phyloP scores from a whole-genome alignment of 2,888 invertebrate genomes.

The Chrysolina haemoptera region DNA sequence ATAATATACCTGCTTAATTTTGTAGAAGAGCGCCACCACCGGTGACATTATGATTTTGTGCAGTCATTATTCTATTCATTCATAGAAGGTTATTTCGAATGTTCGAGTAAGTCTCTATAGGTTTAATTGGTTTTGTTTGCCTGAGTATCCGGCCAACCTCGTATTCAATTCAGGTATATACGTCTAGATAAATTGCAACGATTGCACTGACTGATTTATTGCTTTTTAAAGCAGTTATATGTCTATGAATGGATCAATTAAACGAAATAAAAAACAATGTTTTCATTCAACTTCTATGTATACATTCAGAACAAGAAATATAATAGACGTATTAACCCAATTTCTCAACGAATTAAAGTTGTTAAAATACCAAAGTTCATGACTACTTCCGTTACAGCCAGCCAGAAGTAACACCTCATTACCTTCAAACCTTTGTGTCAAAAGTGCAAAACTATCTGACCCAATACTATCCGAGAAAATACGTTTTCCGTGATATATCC shows the following conservation, averaged over 20 bases:
- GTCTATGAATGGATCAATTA: not conserved
- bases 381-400: not conserved
- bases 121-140: not conserved
- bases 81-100: no score
- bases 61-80: no score
- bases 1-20: no score
- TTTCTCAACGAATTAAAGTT: not conserved
- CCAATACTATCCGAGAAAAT: not conserved
- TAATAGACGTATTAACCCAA: not conserved
- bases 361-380: not conserved
- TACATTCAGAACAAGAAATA: not conserved
- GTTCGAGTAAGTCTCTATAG: no score
- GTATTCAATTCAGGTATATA: not conserved
- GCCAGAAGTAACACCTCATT: not conserved
- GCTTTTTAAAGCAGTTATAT: not conserved
- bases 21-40: no score
- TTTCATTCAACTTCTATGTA: not conserved
- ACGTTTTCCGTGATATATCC: not conserved
- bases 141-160: not conserved
- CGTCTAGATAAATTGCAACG: not conserved
- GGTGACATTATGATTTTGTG: no score
- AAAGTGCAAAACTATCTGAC: no score
- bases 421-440: no score
- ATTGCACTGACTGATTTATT: not conserved
- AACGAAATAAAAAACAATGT: not conserved